Conservation (phyloP, 2,797 vertebrate species). For the Etheostoma perlongum region DNA sequence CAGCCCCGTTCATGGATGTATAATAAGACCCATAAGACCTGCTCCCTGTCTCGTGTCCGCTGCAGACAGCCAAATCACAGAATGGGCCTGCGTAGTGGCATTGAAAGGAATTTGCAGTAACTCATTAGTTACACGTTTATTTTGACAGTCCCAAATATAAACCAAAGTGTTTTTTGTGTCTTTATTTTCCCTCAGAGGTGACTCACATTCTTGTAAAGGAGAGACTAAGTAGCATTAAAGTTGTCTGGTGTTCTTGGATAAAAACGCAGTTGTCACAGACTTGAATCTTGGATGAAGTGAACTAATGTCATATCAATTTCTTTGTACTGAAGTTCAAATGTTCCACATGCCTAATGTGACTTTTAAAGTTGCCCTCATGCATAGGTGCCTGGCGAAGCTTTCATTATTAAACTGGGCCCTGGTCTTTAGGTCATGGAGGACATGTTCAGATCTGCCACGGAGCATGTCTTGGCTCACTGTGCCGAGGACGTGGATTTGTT, state of each 20-base stretch:
- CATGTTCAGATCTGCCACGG: constrained; percentile 89
- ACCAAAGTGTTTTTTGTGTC: neutral
- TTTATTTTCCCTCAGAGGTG: neutral
- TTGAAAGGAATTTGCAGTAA: too few relatives aligned
- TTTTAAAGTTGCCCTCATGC: constrained; percentile 39
- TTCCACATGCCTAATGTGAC: constrained; percentile 14
- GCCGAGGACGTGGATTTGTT: constrained; percentile 90
- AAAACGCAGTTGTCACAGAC: neutral
- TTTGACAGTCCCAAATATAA: neutral
- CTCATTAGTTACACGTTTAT: too few relatives aligned
- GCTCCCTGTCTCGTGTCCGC: too few relatives aligned
- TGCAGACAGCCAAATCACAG: too few relatives aligned
- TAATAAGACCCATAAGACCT: too few relatives aligned
- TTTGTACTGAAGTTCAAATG: constrained; percentile 1
- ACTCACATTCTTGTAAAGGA: neutral
- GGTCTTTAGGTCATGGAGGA: constrained; percentile 91
- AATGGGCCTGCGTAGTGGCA: too few relatives aligned
- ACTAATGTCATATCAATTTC: neutral
- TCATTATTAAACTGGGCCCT: constrained; percentile 68
- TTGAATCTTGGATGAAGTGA: neutral
- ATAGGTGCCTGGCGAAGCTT: constrained; percentile 31
- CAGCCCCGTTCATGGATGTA: too few relatives aligned
- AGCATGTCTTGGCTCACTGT: constrained; percentile 87
- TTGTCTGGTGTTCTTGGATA: neutral
- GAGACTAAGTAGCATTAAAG: neutral